These are phyloP conservation scores for Intellagama lesueurii DNA, from an alignment of 2,797 vertebrate genomes.

Conservation along the genomic window DNA sequence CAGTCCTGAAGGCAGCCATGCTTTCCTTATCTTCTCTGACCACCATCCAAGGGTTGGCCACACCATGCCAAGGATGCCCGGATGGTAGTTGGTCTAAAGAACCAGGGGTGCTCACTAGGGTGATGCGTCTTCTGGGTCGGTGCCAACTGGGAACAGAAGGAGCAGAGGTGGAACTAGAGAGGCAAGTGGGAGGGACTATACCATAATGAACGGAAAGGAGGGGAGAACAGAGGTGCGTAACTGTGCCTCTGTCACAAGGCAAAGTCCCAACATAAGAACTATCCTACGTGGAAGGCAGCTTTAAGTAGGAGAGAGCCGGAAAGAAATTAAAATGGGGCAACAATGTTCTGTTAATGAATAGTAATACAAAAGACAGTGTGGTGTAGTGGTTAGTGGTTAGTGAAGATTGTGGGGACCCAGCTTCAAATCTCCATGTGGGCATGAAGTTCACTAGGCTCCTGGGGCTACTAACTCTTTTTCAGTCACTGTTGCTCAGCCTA, in stretches of 20 bases:
- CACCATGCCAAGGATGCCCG: neutral
- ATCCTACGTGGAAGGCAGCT: neutral
- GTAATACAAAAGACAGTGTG: neutral
- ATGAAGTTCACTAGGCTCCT: neutral
- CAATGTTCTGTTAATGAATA: neutral
- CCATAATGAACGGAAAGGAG: neutral
- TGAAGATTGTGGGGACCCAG: neutral
- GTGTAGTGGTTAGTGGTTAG: neutral
- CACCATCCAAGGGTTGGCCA: neutral
- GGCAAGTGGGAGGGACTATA: conserved; percentile 3
- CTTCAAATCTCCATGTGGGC: neutral
- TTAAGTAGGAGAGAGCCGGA: neutral
- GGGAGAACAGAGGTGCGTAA: neutral
- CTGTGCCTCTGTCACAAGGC: too few relatives aligned
- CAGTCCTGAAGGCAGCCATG: too few relatives aligned
- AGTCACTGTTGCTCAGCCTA: neutral
- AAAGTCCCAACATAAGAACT: neutral
- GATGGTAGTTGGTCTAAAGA: neutral
- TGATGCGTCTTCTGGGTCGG: neutral
- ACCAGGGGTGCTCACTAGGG: neutral
- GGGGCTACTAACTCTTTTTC: neutral
- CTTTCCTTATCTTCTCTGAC: neutral
- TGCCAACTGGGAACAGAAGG: conserved; percentile 27
- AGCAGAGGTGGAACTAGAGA: conserved; percentile 7
- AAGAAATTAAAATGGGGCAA: neutral